A percentile compares a stretch with the other conserved stretches of the same genome.
These are phyloP conservation scores for Castor canadensis DNA, from an alignment of 2,113 vertebrate genomes.

Conservation along the genomic window DNA sequence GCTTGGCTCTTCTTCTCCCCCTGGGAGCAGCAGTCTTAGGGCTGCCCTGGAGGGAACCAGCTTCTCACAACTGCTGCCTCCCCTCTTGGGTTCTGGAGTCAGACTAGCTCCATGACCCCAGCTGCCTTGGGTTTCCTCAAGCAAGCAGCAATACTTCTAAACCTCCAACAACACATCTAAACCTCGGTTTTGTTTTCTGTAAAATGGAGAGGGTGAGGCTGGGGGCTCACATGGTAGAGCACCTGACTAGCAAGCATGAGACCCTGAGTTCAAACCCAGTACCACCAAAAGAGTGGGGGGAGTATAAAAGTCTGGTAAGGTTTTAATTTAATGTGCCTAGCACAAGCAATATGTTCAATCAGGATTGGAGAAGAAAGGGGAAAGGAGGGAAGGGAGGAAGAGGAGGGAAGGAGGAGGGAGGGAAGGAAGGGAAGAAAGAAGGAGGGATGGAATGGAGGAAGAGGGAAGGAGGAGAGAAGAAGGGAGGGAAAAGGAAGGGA, in stretches of 20 bases:
- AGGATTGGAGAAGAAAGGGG: background rate
- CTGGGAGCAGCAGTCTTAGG: background rate
- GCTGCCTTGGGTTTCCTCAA: background rate
- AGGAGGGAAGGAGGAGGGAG: fast-evolving
- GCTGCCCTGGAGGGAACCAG: background rate
- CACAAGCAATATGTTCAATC: background rate
- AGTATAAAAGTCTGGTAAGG: no score
- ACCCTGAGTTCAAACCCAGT: no score
- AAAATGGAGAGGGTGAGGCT: no score
- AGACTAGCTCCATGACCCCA: no score
- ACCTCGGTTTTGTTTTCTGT: no score
- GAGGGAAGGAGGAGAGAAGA: no score
- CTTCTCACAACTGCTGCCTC: background rate
- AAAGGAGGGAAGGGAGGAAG: fast-evolving
- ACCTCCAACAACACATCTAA: no score
- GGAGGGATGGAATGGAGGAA: fast-evolving
- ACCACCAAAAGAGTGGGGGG: no score
- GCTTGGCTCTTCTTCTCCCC: background rate
- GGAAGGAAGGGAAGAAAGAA: fast-evolving
- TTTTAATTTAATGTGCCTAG: background rate
- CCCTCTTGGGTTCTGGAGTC: background rate
- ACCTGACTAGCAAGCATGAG: no score
- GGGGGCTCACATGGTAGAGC: no score
- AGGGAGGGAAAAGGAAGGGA: fast-evolving
- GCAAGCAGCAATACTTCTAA: background rate